Base-by-base conservation (phyloP, 2,888 invertebrate species). In the Drosophila quasianomalipes region DNA sequence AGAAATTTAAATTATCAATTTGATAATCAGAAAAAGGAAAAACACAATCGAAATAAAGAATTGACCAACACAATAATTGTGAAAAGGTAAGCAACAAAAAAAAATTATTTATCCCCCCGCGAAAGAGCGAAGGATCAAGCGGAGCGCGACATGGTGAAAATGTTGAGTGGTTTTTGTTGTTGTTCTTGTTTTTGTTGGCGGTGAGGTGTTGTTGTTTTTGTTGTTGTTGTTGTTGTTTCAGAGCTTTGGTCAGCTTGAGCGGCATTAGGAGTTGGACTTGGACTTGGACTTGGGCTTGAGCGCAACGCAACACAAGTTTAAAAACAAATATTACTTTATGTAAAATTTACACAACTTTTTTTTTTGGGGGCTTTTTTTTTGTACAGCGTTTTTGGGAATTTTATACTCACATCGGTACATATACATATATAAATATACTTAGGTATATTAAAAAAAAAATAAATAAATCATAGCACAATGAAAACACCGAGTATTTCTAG, bases 401-500 rank as follows among this genome's bases (percentile, higher is more conserved):
- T 67, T 75, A 59, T 47, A 63, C 67, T 62, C 71, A 64, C 51
- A 58, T 64, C 30, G 52, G 64, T 60, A 76, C 72, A 76, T 51
- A 77, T 41, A 80, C 67, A 63, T 49, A 63, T 49, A 65, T 28
- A 69, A 39, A 39, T 52, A 60, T 53, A 71, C 70, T 69, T 70
- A 76, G 35, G 37, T 39, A 80, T 63, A 69, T 30, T 30, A 37
- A 51, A 35, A 52, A 30, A 26, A 47, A 64, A 49, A 57, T 31
- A 16, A 68, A 54, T 16, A 73, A 83, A 78, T 66, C 35, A 59
- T 67, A 64, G 39, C 72, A 71, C 72, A 82, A 51, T 63, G 62
- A 85, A 89, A 75, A 87, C 88, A 85, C 81, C 74, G 84, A 89
- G 76, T 66, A 60, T 55, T n/a, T 66, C 33, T 16, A 60, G 33